These are phyloP conservation scores for Rambutsinella grinnellia DNA, from an alignment of 2,888 invertebrate species.

Conservation along the genomic window DNA sequence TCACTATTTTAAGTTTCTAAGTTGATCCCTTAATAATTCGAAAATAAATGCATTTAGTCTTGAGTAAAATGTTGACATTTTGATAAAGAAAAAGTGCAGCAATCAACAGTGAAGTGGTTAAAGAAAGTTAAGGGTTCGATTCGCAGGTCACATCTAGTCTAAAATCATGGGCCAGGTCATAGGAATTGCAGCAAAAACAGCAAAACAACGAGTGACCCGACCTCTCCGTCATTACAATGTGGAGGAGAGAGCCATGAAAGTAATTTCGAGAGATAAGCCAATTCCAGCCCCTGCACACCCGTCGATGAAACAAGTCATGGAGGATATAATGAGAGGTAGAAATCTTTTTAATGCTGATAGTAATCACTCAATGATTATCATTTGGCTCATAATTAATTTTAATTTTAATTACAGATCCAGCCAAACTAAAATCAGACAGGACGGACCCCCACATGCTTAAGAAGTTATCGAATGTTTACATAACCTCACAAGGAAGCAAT, in stretches of 20 bases:
- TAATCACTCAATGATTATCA: not conserved
- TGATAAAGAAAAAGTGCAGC: not conserved
- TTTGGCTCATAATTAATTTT: not conserved
- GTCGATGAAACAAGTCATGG: conserved; percentile 74
- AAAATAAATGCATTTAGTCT: too few species aligned
- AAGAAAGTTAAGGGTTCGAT: too few species aligned
- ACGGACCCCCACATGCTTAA: conserved; percentile 43
- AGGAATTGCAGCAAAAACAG: conserved; percentile 5
- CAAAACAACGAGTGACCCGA: conserved; percentile 1
- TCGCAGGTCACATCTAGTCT: too few species aligned
- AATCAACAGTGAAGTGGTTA: too few species aligned
- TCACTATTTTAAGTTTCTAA: too few species aligned
- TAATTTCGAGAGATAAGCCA: conserved; percentile 77
- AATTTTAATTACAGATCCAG: conserved; percentile 74
- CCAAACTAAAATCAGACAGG: conserved; percentile 70
- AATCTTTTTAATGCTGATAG: not conserved
- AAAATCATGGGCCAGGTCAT: too few species aligned
- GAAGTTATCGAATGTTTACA: conserved; percentile 65
- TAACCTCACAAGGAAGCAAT: conserved; percentile 69
- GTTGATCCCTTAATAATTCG: too few species aligned
- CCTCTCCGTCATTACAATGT: conserved; percentile 78
- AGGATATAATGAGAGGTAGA: conserved; percentile 75
- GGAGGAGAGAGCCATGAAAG: conserved; percentile 81
- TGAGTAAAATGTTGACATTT: not conserved
- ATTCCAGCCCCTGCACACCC: conserved; percentile 79